Evolutionary conservation across 1,140 invertebrate genomes (phyloP).

Genomic region (Drosophila albomicans): DNA sequence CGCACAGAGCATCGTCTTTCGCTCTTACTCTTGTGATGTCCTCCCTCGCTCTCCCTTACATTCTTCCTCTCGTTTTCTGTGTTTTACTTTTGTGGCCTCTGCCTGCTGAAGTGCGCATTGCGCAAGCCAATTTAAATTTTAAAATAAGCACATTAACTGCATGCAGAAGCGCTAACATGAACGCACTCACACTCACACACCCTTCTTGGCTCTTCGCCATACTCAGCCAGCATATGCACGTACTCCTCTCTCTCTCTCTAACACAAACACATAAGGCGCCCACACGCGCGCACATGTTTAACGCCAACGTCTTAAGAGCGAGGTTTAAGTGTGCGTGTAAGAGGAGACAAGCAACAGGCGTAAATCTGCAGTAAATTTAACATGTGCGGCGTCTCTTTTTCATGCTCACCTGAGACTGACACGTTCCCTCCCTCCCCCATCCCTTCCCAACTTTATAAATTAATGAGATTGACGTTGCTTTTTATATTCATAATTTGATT

Average conservation of each 20-base stretch:
- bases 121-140: slow-evolving; percentile 83
- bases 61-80: neutral
- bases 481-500: slow-evolving; percentile 72
- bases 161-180: slow-evolving; percentile 62
- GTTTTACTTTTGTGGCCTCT: slow-evolving; percentile 33
- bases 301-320: slow-evolving; percentile 20
- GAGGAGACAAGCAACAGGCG: no score
- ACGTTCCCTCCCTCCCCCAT: neutral
- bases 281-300: slow-evolving; percentile 54
- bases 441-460: no score
- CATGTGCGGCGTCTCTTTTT: neutral
- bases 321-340: no score
- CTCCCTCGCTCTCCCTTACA: neutral
- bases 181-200: slow-evolving; percentile 23
- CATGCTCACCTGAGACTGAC: neutral
- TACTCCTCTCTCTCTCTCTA: neutral
- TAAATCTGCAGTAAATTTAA: no score
- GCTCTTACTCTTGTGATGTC: neutral
- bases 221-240: neutral
- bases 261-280: neutral
- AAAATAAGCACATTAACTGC: slow-evolving; percentile 82
- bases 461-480: neutral
- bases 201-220: neutral
- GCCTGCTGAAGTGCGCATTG: slow-evolving; percentile 67
- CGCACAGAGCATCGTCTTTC: slow-evolving; percentile 7